Evolutionary conservation across 2,888 invertebrate species (phyloP).

Genomic region (Lasioglossum figueresi): DNA sequence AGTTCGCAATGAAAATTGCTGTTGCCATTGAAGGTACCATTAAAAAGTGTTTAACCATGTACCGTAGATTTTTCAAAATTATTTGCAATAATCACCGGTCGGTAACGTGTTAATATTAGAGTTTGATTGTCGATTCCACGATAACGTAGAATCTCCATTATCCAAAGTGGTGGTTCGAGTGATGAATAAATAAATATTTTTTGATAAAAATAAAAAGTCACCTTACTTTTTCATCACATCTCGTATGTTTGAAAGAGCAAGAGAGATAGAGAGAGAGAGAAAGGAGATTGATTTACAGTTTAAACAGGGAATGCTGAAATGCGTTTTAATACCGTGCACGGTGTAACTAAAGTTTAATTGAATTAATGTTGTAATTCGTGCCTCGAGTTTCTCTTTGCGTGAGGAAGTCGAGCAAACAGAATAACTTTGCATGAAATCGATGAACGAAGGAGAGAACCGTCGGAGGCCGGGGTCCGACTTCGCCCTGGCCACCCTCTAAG

Average conservation of each 20-base stretch:
- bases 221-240: no score
- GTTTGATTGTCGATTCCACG: no score
- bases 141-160: no score
- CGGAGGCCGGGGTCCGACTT: slow-evolving; percentile 27
- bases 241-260: not conserved
- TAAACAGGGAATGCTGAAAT: slow-evolving; percentile 45
- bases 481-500: slow-evolving; percentile 10
- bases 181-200: no score
- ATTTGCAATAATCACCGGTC: no score
- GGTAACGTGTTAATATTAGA: no score
- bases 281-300: slow-evolving; percentile 38
- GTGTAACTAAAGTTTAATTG: slow-evolving; percentile 58
- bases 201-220: no score
- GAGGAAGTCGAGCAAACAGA: slow-evolving; percentile 55
- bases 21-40: no score
- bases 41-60: no score
- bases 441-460: slow-evolving; percentile 41
- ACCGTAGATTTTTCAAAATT: no score
- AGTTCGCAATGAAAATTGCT: no score
- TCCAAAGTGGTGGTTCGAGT: no score
- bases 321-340: slow-evolving; percentile 49
- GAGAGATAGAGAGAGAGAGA: not conserved
- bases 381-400: slow-evolving; percentile 53
- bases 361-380: slow-evolving; percentile 61
- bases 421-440: slow-evolving; percentile 62